A percentile compares a stretch with the other conserved stretches of the same genome.
Conservation (phyloP, 2,888 invertebrate genomes). For the Fissipunctia ypsillon region DNA sequence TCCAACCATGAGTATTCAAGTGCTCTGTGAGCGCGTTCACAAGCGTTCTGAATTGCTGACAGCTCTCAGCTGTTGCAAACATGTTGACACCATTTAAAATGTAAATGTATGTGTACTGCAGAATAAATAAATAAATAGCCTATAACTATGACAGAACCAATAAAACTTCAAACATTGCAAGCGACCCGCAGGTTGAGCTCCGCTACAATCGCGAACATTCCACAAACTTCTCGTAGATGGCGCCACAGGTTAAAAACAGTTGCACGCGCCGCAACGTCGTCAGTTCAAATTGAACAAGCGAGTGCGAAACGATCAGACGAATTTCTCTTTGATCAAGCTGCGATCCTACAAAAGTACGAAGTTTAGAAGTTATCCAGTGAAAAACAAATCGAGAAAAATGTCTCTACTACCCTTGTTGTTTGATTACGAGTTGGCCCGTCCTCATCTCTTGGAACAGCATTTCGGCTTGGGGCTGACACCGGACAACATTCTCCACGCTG, state of each 20-base stretch:
- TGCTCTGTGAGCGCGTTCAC: no score
- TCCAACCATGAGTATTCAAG: no score
- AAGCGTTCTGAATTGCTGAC: no score
- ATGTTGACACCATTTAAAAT: not conserved
- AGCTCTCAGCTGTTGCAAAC: no score
- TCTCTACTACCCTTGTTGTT: conserved; percentile 87
- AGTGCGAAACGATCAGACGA: conserved; percentile 45
- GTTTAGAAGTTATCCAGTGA: conserved; percentile 29
- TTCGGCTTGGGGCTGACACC: conserved; percentile 88
- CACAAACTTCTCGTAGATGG: conserved; percentile 74
- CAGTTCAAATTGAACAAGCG: conserved; percentile 74
- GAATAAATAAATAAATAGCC: not conserved
- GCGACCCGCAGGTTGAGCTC: conserved; percentile 67
- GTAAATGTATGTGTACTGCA: not conserved
- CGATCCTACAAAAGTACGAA: not conserved
- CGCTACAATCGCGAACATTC: conserved; percentile 79
- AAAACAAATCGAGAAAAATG: conserved; percentile 75
- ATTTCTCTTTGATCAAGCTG: conserved; percentile 34
- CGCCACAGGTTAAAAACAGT: conserved; percentile 73
- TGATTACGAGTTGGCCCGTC: conserved; percentile 78
- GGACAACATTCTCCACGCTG: conserved; percentile 84
- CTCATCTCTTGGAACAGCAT: conserved; percentile 88
- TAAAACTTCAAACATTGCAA: not conserved
- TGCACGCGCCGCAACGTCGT: conserved; percentile 68
- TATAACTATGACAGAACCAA: not conserved